These are phyloP conservation scores for Cinclus cinclus DNA, from an alignment of 2,113 vertebrate species.

Conservation along the genomic window DNA sequence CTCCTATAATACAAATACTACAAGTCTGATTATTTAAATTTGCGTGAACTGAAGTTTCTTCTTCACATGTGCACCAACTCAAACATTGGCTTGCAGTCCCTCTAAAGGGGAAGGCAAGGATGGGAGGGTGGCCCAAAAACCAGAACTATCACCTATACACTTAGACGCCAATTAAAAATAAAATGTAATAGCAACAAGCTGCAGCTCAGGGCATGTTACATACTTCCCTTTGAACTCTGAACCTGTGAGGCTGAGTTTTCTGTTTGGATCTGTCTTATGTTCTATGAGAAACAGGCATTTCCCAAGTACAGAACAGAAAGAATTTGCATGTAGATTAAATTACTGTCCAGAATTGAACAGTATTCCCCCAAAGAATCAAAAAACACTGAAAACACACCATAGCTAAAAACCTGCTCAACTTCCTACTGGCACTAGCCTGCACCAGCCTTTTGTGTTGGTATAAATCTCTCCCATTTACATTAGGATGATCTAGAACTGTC, in stretches of 20 bases:
- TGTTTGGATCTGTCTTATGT: neutral
- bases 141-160: neutral
- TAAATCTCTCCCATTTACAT: slow-evolving; percentile 8
- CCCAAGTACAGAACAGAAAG: neutral
- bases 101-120: neutral
- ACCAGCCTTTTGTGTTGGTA: neutral
- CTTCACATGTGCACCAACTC: neutral
- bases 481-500: neutral
- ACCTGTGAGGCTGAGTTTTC: neutral
- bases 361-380: neutral
- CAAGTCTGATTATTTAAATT: neutral
- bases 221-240: neutral
- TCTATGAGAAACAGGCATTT: neutral
- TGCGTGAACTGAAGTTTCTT: neutral
- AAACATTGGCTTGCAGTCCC: neutral
- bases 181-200: neutral
- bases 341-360: neutral
- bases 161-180: neutral
- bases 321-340: neutral
- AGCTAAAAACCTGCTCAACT: neutral
- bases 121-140: neutral
- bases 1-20: neutral
- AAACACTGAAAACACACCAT: neutral
- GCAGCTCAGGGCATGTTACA: neutral
- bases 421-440: neutral